Base-by-base conservation (phyloP, 2,888 invertebrate species). In the Aquatica leii region DNA sequence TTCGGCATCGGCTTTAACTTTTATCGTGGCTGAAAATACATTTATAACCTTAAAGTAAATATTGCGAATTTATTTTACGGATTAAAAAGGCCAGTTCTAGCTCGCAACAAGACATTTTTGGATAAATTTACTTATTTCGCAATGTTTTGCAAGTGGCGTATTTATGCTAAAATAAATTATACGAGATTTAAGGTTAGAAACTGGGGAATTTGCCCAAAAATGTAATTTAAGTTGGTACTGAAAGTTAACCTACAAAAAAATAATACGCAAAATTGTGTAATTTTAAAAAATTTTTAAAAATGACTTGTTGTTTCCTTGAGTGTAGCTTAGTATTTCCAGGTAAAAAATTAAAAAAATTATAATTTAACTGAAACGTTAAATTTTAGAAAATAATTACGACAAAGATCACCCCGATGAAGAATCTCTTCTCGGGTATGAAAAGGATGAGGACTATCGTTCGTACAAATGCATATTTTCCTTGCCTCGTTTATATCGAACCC, bases 101-200 rank as follows among this genome's bases (percentile, higher is more conserved):
- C 18, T 46, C 46, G 18, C 15, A 46, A n/a, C 46, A 17, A 17
- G 46, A 46, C 46, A 46, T 46, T 18, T 46, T 46, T 24, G n/a
- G n/a, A n/a, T n/a, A n/a, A n/a, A n/a, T n/a, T n/a, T n/a, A n/a
- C n/a, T 24, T 24, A 6, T 24, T 24, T 24, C 24, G 2, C 6
- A 4, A 24, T 24, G 6, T 24, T 24, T 24, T 24, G 24, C 6
- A 24, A 6, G 24, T 24, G n/a, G n/a, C n/a, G n/a, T n/a, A n/a
- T n/a, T n/a, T n/a, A n/a, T n/a, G n/a, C n/a, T n/a, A n/a, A n/a
- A n/a, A n/a, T n/a, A n/a, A n/a, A n/a, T n/a, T n/a, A n/a, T n/a
- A n/a, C n/a, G n/a, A n/a, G n/a, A n/a, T n/a, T n/a, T n/a, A n/a
- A n/a, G n/a, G n/a, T n/a, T n/a, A n/a, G n/a, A n/a, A n/a, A n/a